A percentile compares a stretch with the other conserved stretches of the same genome.
Conservation (phyloP, 1,140 invertebrate species). For the Pachypsylla venusta region DNA sequence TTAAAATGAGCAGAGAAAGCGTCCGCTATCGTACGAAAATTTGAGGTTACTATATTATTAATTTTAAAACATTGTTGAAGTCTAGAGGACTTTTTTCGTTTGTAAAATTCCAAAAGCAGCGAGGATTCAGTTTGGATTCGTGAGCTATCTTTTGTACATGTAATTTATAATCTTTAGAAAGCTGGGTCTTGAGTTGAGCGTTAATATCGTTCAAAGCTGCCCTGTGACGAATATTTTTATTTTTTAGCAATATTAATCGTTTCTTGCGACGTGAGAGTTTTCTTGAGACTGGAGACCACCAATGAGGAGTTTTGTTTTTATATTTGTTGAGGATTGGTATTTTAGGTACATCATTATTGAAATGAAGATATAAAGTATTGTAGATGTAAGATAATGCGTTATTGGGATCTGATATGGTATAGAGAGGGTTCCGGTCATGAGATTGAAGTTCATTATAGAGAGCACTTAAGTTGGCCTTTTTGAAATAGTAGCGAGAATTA, state of each 20-base stretch:
- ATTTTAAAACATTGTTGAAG: not conserved
- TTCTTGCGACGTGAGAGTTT: not conserved
- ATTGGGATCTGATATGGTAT: not conserved
- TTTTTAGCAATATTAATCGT: not conserved
- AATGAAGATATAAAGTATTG: not conserved
- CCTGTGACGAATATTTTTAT: not conserved
- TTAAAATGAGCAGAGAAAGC: not conserved
- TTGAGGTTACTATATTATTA: not conserved
- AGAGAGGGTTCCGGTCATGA: not conserved
- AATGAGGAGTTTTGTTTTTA: not conserved
- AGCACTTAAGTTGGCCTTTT: not conserved
- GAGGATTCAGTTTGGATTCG: not conserved
- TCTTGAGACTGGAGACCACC: not conserved
- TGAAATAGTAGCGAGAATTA: not conserved
- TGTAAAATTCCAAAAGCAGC: not conserved
- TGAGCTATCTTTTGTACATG: not conserved
- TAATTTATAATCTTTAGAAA: not conserved
- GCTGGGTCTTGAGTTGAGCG: not conserved
- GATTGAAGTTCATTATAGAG: not conserved
- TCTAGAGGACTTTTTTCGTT: not conserved
- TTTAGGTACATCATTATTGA: not conserved
- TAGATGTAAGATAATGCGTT: not conserved
- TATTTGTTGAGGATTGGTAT: not conserved
- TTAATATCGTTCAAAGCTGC: not conserved
- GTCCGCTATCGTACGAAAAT: not conserved